These are phyloP conservation scores for Clarias batrachus DNA, from an alignment of 2,113 vertebrate genomes.

Conservation along the genomic window DNA sequence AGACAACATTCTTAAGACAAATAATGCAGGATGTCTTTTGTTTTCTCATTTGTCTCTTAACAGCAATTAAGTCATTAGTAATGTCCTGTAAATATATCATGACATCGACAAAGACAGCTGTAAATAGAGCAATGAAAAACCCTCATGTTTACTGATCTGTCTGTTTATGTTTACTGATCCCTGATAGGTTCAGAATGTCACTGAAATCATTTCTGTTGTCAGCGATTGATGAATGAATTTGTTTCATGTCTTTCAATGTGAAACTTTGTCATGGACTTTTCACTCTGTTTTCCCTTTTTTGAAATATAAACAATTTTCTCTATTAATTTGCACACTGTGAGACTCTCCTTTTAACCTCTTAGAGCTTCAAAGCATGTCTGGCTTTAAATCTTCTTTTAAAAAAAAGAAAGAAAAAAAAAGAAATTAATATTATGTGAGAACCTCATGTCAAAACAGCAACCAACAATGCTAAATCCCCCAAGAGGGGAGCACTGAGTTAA, in stretches of 20 bases:
- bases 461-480: background rate
- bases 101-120: slow-evolving; percentile 45
- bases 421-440: background rate
- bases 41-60: slow-evolving; percentile 29
- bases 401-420: background rate
- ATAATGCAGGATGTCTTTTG: slow-evolving; percentile 15
- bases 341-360: slow-evolving; percentile 30
- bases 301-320: slow-evolving; percentile 33
- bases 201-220: slow-evolving; percentile 39
- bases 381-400: background rate
- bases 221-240: slow-evolving; percentile 36
- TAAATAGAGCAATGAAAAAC: slow-evolving; percentile 39
- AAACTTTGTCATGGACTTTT: slow-evolving; percentile 25
- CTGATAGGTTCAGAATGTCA: slow-evolving; percentile 39
- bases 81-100: slow-evolving; percentile 43
- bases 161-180: slow-evolving; percentile 40
- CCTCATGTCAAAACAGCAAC: background rate
- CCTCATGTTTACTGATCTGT: slow-evolving; percentile 22
- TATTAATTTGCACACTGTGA: slow-evolving; percentile 30
- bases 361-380: background rate
- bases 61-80: slow-evolving; percentile 32
- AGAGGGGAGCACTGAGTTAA: background rate
- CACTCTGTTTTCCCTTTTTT: background rate
- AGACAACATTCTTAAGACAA: background rate
- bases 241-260: slow-evolving; percentile 28